Conservation (phyloP, 2,797 vertebrate species). For the Aeoliscus strigatus region DNA sequence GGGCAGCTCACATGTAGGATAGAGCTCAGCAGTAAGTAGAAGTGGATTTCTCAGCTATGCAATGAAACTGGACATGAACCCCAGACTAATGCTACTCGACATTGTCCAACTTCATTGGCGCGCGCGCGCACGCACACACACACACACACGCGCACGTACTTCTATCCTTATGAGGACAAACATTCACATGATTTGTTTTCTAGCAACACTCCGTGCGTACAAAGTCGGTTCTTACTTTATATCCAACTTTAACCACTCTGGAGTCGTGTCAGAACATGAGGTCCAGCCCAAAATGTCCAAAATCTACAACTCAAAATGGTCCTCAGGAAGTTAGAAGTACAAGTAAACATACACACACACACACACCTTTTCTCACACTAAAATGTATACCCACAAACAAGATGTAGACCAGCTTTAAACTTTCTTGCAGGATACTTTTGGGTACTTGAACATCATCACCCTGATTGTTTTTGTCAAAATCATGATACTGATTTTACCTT, state of each 20-base stretch:
- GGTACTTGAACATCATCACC: constrained; percentile 30
- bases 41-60: constrained; percentile 50
- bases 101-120: constrained; percentile 28
- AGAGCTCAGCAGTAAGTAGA: constrained; percentile 47
- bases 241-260: no score
- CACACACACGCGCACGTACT: no score
- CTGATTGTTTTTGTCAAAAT: constrained; percentile 39
- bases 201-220: no score
- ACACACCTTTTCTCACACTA: constrained; percentile 20
- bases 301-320: no score
- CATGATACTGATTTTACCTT: constrained; percentile 25
- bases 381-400: constrained; percentile 37
- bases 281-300: no score
- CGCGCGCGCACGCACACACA: constrained; percentile 11
- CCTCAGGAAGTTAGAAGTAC: no score
- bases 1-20: constrained; percentile 54
- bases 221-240: no score
- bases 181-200: no score
- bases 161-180: no score
- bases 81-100: constrained; percentile 37
- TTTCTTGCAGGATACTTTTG: constrained; percentile 39
- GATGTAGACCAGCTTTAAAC: constrained; percentile 44
- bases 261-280: no score
- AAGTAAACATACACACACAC: constrained; percentile 7
- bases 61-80: constrained; percentile 45